Base-by-base conservation (phyloP, 2,113 vertebrate species). In the Semicossyphus pulcher region DNA sequence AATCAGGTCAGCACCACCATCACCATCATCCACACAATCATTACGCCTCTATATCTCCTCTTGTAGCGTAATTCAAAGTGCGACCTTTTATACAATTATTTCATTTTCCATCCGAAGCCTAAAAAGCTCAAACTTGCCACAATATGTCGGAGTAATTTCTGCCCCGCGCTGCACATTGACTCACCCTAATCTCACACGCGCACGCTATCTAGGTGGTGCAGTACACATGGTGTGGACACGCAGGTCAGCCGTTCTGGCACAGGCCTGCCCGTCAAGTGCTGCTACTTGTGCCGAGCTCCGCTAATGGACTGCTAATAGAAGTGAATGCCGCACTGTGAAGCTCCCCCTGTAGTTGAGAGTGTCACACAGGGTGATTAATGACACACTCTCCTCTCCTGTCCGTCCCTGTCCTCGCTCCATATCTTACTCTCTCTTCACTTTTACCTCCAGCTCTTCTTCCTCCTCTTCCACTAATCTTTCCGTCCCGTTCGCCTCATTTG, bases 221-320 rank as follows among this genome's bases (percentile, higher is more conserved):
- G 74, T 79, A 69, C 42, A 61, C 4, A 53, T 61, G 70, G 78
- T 36, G 62, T 31, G 25, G 84, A 86, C 72, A 89, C 86, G 78
- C 81, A 23, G 86, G 86, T 87, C 88, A 89, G 82, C 78, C 75
- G 16, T 69, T 93, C 78, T 34, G 74, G 84, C 81, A 84, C 73
- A 84, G 79, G 81, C 74, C 78, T 76, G 31, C 78, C 75, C 87
- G 90, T 93, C 88, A 92, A 92, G 91, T 88, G 84, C 69, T 89
- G 88, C 84, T 84, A 86, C 91, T 93, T 72, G 68, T 76, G 79
- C 88, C 12, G 84, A 76, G 75, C 88, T 91, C 86, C 76, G 76
- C 94, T 96, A 96, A 96, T 94, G 95, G 94, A 91, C 72, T 79
- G 91, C 80, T 94, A 95, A 95, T 91, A 93, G 91, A 90, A 86